Percentiles rank a stretch among this genome's conserved stretches.
Conservation (phyloP, 2,113 vertebrate species). For the Corydoras maculifer region DNA sequence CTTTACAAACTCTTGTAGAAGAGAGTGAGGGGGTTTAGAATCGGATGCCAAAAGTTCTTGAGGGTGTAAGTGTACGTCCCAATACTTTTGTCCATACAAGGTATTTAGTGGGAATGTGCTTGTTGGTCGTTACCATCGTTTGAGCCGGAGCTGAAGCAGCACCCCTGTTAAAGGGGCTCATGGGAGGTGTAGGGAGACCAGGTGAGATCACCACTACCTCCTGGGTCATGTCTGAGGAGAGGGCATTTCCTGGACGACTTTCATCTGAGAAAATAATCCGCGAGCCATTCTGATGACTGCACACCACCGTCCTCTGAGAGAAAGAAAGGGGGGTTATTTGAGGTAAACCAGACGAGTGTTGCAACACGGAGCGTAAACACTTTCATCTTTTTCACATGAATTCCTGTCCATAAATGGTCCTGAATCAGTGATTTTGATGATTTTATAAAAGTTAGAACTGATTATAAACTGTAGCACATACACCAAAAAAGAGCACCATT, state of each 20-base stretch:
- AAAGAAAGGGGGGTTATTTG: constrained; percentile 9
- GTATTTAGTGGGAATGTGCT: neutral
- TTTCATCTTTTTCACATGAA: too few relatives aligned
- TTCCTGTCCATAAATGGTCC: too few relatives aligned
- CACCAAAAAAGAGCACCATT: too few relatives aligned
- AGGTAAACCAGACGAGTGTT: neutral
- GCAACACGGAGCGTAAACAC: too few relatives aligned
- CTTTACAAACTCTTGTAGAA: too few relatives aligned
- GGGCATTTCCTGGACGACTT: constrained; percentile 22
- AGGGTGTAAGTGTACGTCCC: too few relatives aligned
- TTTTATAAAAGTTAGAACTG: too few relatives aligned
- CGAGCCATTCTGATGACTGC: constrained; percentile 53
- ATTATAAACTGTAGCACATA: too few relatives aligned
- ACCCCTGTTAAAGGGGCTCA: constrained; percentile 42
- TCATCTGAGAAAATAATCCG: constrained; percentile 51
- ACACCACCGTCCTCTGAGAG: constrained; percentile 47
- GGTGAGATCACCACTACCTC: constrained; percentile 63
- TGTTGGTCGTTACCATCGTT: constrained; percentile 47
- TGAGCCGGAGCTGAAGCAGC: constrained; percentile 32
- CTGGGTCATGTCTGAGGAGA: constrained; percentile 56
- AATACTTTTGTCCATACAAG: too few relatives aligned
- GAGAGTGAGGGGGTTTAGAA: too few relatives aligned
- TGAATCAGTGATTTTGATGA: too few relatives aligned
- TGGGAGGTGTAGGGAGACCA: constrained; percentile 59
- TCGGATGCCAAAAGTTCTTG: too few relatives aligned